Percentiles rank a stretch among this genome's conserved stretches.
These are phyloP conservation scores for Champsocephalus gunnari DNA, from an alignment of 2,797 vertebrate species.

Conservation along the genomic window DNA sequence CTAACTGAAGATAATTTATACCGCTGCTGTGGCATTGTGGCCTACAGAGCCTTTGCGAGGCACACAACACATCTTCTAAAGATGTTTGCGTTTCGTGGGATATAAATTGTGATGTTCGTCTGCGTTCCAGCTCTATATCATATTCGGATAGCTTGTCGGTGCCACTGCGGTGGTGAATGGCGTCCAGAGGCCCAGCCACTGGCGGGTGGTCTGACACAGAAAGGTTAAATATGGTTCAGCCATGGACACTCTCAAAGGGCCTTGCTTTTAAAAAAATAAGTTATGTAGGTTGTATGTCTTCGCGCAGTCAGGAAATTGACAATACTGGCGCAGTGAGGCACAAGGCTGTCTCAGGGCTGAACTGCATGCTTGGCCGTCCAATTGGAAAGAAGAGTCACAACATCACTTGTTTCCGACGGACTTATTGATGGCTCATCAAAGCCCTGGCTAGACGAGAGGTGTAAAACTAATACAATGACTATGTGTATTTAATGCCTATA, in stretches of 20 bases:
- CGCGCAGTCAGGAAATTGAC: conserved; percentile 82
- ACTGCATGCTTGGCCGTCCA: conserved; percentile 84
- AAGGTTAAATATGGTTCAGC: conserved; percentile 85
- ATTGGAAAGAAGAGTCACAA: conserved; percentile 65
- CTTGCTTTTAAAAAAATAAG: conserved; percentile 82
- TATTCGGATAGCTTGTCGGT: conserved; percentile 82
- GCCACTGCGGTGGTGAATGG: conserved; percentile 80
- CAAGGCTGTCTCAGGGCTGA: conserved; percentile 89
- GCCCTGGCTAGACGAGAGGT: conserved; percentile 65
- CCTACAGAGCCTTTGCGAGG: conserved; percentile 80
- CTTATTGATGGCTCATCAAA: conserved; percentile 81
- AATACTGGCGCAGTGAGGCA: conserved; percentile 80
- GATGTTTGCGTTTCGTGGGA: conserved; percentile 81
- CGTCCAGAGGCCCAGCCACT: conserved; percentile 78
- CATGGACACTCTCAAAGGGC: conserved; percentile 83
- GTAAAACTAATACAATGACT: conserved; percentile 69
- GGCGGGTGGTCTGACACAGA: conserved; percentile 87
- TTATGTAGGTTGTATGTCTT: conserved; percentile 79
- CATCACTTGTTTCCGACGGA: conserved; percentile 76
- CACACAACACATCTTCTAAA: conserved; percentile 83
- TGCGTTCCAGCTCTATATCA: conserved; percentile 79
- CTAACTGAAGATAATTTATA: conserved; percentile 79
- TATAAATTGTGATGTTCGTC: conserved; percentile 84
- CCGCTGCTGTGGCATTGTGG: no score
- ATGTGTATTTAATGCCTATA: conserved; percentile 49